These are phyloP conservation scores for Uria lomvia DNA, from an alignment of 2,113 vertebrate species.

Conservation along the genomic window DNA sequence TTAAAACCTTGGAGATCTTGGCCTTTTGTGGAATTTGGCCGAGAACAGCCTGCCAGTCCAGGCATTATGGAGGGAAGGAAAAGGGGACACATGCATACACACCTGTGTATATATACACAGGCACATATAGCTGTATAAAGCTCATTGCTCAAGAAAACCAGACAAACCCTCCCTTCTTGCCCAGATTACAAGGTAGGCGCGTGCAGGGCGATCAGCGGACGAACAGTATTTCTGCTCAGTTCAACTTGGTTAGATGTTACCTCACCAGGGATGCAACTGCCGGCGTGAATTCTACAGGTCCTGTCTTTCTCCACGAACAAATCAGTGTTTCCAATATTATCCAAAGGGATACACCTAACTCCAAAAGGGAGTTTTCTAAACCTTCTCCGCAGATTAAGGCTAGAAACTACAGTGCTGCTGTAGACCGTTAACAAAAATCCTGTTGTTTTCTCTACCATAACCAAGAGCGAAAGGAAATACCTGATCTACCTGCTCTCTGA, in stretches of 20 bases:
- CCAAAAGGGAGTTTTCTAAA: neutral
- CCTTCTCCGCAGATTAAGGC: no score
- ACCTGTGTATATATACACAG: neutral
- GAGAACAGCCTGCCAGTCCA: no score
- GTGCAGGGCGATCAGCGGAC: neutral
- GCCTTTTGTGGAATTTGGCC: neutral
- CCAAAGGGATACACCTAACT: rapidly evolving
- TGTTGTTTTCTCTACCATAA: neutral
- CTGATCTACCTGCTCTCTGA: rapidly evolving
- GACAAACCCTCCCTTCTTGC: neutral
- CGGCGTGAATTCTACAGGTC: rapidly evolving
- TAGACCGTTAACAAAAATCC: neutral
- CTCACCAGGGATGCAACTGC: no score
- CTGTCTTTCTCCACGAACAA: neutral
- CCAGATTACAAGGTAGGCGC: no score
- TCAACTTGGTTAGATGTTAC: no score
- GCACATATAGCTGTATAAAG: rapidly evolving
- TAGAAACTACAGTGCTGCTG: neutral
- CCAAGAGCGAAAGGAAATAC: neutral
- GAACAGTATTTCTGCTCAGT: neutral
- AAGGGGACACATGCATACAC: neutral
- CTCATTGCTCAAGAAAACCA: neutral
- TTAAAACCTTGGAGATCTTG: neutral
- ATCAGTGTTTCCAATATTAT: rapidly evolving
- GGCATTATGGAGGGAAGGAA: neutral